These are phyloP conservation scores for Thecophora atra DNA, from an alignment of 2,888 invertebrate species.

Conservation along the genomic window DNA sequence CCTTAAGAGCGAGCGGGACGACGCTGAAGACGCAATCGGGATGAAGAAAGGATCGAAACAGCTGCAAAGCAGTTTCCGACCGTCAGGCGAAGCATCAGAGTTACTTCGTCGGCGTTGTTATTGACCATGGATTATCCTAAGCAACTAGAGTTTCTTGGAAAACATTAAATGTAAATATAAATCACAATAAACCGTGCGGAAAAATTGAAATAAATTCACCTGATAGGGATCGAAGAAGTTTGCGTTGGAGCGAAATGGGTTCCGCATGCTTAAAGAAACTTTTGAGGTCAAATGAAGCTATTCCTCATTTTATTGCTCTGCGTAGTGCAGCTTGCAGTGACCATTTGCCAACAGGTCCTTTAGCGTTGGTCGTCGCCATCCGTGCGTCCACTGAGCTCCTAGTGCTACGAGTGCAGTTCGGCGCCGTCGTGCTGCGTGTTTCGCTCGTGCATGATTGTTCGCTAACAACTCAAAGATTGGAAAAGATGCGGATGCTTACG, in stretches of 20 bases:
- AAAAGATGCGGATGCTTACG: constrained; percentile 18
- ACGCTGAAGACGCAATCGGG: background rate
- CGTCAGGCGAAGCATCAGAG: background rate
- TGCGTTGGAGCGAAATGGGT: constrained; percentile 1
- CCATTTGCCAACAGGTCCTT: background rate
- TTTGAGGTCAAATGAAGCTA: constrained; percentile 12
- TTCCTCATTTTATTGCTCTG: constrained; percentile 16
- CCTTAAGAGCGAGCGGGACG: constrained; percentile 11
- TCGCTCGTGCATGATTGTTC: background rate
- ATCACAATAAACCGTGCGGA: constrained; percentile 45
- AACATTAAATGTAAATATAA: constrained; percentile 44
- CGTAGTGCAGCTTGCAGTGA: background rate
- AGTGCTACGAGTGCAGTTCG: background rate
- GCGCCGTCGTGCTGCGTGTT: background rate
- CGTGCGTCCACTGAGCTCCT: background rate
- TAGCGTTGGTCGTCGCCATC: background rate
- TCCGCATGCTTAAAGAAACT: constrained; percentile 22
- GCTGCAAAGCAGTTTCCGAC: background rate
- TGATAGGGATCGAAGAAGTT: background rate
- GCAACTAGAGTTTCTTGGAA: constrained; percentile 19
- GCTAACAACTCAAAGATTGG: background rate
- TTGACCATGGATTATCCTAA: background rate
- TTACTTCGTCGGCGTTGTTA: background rate
- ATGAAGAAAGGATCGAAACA: background rate
- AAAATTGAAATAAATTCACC: constrained; percentile 33